These are phyloP conservation scores for Pangasius mekongensis DNA, from an alignment of 2,797 vertebrate species.

Conservation along the genomic window DNA sequence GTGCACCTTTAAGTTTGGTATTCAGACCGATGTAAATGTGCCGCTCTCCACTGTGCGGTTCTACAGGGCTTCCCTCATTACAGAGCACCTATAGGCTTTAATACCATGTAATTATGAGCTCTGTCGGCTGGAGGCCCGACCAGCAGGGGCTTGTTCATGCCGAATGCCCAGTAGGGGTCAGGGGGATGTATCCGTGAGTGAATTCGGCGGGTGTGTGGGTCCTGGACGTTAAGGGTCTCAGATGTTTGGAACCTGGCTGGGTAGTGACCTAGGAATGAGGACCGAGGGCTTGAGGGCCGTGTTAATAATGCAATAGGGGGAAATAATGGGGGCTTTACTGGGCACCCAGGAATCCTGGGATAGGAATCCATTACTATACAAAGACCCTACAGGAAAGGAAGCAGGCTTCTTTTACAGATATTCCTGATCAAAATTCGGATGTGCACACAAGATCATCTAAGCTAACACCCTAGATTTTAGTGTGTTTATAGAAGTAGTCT, in stretches of 20 bases:
- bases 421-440: neutral
- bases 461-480: neutral
- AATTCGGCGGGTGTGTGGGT: slow-evolving; percentile 11
- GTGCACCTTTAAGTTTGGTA: slow-evolving; percentile 43
- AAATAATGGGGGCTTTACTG: slow-evolving; percentile 19
- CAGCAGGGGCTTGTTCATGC: slow-evolving; percentile 48
- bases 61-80: slow-evolving; percentile 57
- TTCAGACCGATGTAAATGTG: slow-evolving; percentile 38
- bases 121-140: slow-evolving; percentile 47
- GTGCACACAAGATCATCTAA: neutral
- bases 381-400: neutral
- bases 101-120: slow-evolving; percentile 58
- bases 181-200: slow-evolving; percentile 40
- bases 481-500: neutral
- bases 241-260: slow-evolving; percentile 42
- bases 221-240: slow-evolving; percentile 42
- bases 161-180: slow-evolving; percentile 49
- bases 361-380: slow-evolving; percentile 9
- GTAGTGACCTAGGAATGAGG: slow-evolving; percentile 30
- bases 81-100: slow-evolving; percentile 52
- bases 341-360: slow-evolving; percentile 11
- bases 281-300: slow-evolving; percentile 17
- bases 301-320: slow-evolving; percentile 52
- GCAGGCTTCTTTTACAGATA: neutral
- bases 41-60: slow-evolving; percentile 33